Evolutionary conservation across 1,140 invertebrate species (phyloP), one percentile per base, ranked within the genome.

Genomic region (Drosophila leontia): DNA sequence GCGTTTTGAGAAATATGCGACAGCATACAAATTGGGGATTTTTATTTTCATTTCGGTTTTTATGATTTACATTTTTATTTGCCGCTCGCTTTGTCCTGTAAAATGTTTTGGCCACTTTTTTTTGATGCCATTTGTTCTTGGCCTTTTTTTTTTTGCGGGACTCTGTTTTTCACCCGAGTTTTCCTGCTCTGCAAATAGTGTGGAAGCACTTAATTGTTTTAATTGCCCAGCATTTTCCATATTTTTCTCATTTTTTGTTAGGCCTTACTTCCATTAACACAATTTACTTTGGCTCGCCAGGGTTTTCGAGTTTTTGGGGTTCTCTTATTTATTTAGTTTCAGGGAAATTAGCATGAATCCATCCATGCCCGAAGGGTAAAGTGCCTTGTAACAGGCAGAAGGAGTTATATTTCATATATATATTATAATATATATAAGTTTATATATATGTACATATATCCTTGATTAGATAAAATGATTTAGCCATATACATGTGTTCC

Each of bases 11-110:
- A 58, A 88, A 85, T 90, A 82, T 88, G 85, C 85, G 85, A 88
- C 82, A 85, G 85, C 78, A 88, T 88, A 90, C 81, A 88, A 91
- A 88, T 88, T 85, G 85, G 64, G 85, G 85, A 88, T 88, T 88
- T 88, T 90, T 88, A 90, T 85, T 81, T 81, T 85, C 77, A 88
- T 85, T 90, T 84, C 82, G 47, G 48, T 70, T 79, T 78, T 80
- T 88, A 82, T 90, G 78, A 90, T 88, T 90, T 90, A 90, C 85
- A 90, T 88, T 90, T 87, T 78, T 75, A 77, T 75, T 75, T 85
- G 78, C 61, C 61, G 37, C 63, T 78, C 48, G 59, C 77, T 80
- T 65, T 42, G 45, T 55, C 45, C 80, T 81, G 75, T 75, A 67
- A 83, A 88, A 80, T 74, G 76, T 88, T 84, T 88, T 84, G 69